Conservation (phyloP, 2,113 vertebrate species). For the Callipepla squamata region DNA sequence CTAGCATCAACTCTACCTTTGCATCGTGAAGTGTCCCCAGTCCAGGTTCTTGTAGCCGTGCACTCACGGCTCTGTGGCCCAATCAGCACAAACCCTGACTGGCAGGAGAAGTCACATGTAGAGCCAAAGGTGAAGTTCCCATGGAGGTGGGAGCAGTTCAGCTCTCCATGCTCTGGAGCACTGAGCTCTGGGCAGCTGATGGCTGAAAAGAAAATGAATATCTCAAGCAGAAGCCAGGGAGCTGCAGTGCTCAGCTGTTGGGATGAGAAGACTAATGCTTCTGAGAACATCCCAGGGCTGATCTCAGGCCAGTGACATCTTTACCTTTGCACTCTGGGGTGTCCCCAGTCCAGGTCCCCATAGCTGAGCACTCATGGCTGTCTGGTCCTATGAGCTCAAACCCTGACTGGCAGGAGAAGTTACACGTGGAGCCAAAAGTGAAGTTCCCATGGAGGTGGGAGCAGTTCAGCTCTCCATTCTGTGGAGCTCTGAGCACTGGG, state of each 20-base stretch:
- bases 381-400: constrained; percentile 61
- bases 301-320: not conserved
- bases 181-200: constrained; percentile 42
- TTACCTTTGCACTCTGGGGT: constrained; percentile 36
- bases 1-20: not conserved
- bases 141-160: constrained; percentile 74
- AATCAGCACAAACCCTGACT: constrained; percentile 62
- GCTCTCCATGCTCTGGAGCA: not conserved
- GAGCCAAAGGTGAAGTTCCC: constrained; percentile 70
- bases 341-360: constrained; percentile 64
- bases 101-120: constrained; percentile 76
- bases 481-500: constrained; percentile 49
- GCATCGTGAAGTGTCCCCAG: constrained; percentile 14
- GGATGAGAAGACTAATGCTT: not conserved
- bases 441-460: constrained; percentile 63
- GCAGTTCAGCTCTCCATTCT: constrained; percentile 56
- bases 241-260: not conserved
- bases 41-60: constrained; percentile 74
- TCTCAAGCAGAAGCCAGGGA: not conserved
- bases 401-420: constrained; percentile 75
- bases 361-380: constrained; percentile 55
- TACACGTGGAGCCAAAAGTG: constrained; percentile 75
- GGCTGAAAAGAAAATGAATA: constrained; percentile 9
- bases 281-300: not conserved
- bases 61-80: constrained; percentile 65